Evolutionary conservation across 2,797 vertebrate species (phyloP).

Genomic region (Artibeus jamaicensis): DNA sequence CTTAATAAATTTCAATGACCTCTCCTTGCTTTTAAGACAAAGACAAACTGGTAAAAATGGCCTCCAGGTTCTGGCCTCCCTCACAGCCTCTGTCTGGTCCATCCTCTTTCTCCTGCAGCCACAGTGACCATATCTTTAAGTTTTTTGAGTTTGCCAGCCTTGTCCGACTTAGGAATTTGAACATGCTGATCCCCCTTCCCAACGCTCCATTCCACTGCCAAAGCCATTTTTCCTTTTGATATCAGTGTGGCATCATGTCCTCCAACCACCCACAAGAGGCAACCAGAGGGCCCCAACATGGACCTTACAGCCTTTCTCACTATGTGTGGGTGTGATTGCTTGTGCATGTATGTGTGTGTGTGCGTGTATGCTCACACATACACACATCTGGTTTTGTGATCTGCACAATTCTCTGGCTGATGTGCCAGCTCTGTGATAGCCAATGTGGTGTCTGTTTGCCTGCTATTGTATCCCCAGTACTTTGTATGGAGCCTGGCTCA

Average conservation of each 20-base stretch:
- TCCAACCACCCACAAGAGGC: background rate
- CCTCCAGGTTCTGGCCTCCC: background rate
- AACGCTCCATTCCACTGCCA: no score
- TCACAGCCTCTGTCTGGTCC: background rate
- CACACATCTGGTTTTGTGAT: background rate
- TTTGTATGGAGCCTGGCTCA: background rate
- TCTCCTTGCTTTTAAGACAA: background rate
- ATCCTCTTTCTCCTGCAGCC: background rate
- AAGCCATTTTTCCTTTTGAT: background rate
- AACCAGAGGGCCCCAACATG: no score
- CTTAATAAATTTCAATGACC: background rate
- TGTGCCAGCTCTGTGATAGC: background rate
- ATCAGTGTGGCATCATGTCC: background rate
- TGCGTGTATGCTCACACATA: no score
- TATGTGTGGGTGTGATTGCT: background rate
- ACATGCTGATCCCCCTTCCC: background rate
- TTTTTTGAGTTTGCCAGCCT: background rate
- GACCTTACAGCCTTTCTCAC: background rate
- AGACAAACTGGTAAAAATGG: background rate
- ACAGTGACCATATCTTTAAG: background rate
- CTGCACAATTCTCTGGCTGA: accelerated
- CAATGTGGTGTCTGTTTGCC: background rate
- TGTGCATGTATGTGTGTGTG: background rate
- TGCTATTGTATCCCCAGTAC: background rate
- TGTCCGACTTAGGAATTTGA: background rate